phyloP scores from a whole-genome alignment of 35 echinoderm and acorn worm species.

The Strongylocentrotus purpuratus region DNA sequence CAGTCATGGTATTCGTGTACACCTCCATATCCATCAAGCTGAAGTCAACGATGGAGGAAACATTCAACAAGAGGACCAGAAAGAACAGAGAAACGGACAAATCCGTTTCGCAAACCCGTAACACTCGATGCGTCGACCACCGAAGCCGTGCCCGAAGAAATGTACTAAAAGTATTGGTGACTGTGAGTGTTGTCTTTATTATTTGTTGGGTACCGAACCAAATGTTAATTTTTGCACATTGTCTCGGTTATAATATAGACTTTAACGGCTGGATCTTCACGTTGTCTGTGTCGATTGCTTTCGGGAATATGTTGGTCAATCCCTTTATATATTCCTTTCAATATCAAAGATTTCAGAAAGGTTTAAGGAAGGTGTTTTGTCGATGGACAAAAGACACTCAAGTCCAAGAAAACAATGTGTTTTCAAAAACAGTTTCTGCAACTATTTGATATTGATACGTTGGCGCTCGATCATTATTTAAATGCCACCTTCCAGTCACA shows the following conservation, averaged over 20 bases:
- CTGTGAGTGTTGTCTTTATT: conserved; percentile 57
- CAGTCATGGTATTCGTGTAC: conserved; percentile 67
- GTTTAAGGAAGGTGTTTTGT: conserved; percentile 1
- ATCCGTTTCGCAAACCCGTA: background rate
- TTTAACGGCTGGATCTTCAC: conserved; percentile 56
- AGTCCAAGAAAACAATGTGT: background rate
- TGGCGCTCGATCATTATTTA: too few species aligned
- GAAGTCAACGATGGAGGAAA: background rate
- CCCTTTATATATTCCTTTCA: conserved; percentile 81
- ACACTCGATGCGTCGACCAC: background rate
- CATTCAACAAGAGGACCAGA: background rate
- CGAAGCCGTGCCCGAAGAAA: conserved; percentile 37
- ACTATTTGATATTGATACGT: background rate
- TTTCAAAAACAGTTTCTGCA: background rate
- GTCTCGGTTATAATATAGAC: conserved; percentile 49
- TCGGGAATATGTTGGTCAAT: conserved; percentile 83
- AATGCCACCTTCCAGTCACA: too few species aligned
- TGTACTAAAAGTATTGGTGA: conserved; percentile 68
- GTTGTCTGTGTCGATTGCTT: conserved; percentile 56
- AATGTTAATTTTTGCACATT: conserved; percentile 40
- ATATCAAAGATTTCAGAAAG: conserved; percentile 66
- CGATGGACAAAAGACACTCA: background rate
- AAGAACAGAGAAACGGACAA: background rate
- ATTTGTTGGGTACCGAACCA: conserved; percentile 74
- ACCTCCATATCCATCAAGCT: conserved; percentile 46